Conservation (phyloP, 2,797 vertebrate genomes). For the Carapus acus region DNA sequence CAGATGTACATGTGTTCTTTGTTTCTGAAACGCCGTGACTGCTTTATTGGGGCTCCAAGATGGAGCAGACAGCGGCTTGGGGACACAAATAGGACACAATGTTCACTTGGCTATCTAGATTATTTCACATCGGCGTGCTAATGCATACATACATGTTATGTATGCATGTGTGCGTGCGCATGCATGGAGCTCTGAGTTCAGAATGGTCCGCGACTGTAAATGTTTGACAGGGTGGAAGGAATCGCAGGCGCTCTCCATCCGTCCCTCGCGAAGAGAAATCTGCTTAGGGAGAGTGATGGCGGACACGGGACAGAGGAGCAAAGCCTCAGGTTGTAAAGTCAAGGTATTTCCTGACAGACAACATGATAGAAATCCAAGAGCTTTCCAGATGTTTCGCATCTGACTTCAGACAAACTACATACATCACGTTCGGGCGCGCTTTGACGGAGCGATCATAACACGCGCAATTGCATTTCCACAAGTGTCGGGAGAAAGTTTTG, state of each 20-base stretch:
- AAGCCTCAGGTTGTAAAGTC: slow-evolving; percentile 1
- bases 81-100: slow-evolving; percentile 41
- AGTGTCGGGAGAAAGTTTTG: slow-evolving; percentile 19
- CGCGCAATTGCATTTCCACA: slow-evolving; percentile 1
- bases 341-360: not conserved
- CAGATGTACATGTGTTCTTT: slow-evolving; percentile 53
- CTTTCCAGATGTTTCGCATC: slow-evolving; percentile 11
- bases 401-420: not conserved
- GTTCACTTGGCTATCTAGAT: slow-evolving; percentile 16
- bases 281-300: slow-evolving; percentile 25
- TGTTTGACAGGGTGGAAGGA: slow-evolving; percentile 68
- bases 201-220: too few species aligned
- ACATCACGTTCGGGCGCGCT: not conserved
- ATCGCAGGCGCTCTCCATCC: slow-evolving; percentile 46
- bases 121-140: slow-evolving; percentile 35
- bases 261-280: slow-evolving; percentile 29
- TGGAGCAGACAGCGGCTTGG: slow-evolving; percentile 36
- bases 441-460: slow-evolving; percentile 3
- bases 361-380: slow-evolving; percentile 8
- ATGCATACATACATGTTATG: slow-evolving; percentile 33
- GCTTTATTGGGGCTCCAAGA: slow-evolving; percentile 38
- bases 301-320: not conserved
- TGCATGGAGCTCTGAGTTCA: slow-evolving; percentile 22
- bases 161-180: slow-evolving; percentile 16
- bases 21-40: slow-evolving; percentile 26